Evolutionary conservation across 2,797 vertebrate genomes (phyloP).

Genomic region (Pelobates cultripes): DNA sequence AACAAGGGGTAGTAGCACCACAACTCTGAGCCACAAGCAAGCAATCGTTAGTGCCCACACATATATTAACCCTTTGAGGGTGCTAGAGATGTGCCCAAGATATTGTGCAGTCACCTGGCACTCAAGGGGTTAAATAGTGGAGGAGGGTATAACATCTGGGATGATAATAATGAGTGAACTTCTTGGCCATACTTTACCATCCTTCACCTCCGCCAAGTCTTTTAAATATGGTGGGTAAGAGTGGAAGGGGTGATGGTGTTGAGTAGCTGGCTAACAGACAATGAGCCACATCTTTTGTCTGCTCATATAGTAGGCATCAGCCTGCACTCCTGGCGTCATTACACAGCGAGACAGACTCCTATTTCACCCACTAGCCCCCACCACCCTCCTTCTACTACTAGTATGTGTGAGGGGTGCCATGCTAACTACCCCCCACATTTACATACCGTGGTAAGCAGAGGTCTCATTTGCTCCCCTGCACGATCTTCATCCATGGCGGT

Average conservation of each 20-base stretch:
- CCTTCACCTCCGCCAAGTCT: neutral
- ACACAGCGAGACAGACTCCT: neutral
- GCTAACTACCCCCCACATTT: neutral
- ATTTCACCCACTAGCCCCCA: neutral
- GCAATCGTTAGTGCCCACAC: too few relatives aligned
- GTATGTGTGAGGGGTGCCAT: too few relatives aligned
- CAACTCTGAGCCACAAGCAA: too few relatives aligned
- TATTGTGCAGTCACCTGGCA: too few relatives aligned
- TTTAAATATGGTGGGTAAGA: neutral
- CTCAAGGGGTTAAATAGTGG: too few relatives aligned
- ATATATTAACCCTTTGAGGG: too few relatives aligned
- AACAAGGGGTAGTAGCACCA: too few relatives aligned
- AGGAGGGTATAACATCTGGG: too few relatives aligned
- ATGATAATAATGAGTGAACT: too few relatives aligned
- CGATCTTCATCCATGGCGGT: conserved; percentile 73
- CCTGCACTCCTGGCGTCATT: neutral
- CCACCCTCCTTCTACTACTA: too few relatives aligned
- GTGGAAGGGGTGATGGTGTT: neutral
- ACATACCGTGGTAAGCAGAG: conserved; percentile 73
- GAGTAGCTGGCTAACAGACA: neutral
- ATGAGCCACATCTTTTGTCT: neutral
- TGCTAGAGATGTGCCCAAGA: too few relatives aligned
- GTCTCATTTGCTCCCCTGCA: conserved; percentile 75
- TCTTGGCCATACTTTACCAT: neutral
- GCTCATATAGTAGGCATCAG: neutral